Evolutionary conservation across 2,888 invertebrate genomes (phyloP).

Genomic region (Mactromeris polynyma): DNA sequence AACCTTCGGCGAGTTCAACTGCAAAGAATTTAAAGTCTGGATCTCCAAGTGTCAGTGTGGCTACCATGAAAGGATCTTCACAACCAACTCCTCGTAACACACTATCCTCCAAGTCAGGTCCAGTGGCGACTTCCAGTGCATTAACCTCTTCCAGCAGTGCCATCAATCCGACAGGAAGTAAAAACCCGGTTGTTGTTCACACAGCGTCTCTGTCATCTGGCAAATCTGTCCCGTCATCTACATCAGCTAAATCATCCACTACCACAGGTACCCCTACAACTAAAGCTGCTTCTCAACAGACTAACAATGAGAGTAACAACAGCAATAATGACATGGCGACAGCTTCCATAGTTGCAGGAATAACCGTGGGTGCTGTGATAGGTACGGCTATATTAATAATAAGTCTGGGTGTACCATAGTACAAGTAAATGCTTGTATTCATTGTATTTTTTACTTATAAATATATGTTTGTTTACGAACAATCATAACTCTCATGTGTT

Average conservation of each 20-base stretch:
- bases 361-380: conserved; percentile 16
- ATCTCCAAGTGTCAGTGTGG: no score
- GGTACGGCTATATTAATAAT: neutral
- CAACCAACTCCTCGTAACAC: neutral
- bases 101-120: neutral
- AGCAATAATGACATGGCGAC: conserved; percentile 3
- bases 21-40: neutral
- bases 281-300: neutral
- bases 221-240: neutral
- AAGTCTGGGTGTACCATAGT: no score
- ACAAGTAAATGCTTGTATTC: no score
- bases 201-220: neutral
- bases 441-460: no score
- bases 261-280: neutral
- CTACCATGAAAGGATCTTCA: neutral
- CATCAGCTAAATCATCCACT: neutral
- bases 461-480: no score
- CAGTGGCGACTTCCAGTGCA: neutral
- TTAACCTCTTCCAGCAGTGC: neutral
- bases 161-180: neutral
- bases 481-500: no score
- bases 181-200: no score
- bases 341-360: conserved; percentile 17
- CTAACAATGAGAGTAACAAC: conserved; percentile 6
- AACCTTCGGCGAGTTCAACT: neutral